A percentile compares a stretch with the other conserved stretches of the same genome.
These are phyloP conservation scores for Centruroides sculpturatus DNA, from an alignment of 1,140 invertebrate species.

Conservation along the genomic window DNA sequence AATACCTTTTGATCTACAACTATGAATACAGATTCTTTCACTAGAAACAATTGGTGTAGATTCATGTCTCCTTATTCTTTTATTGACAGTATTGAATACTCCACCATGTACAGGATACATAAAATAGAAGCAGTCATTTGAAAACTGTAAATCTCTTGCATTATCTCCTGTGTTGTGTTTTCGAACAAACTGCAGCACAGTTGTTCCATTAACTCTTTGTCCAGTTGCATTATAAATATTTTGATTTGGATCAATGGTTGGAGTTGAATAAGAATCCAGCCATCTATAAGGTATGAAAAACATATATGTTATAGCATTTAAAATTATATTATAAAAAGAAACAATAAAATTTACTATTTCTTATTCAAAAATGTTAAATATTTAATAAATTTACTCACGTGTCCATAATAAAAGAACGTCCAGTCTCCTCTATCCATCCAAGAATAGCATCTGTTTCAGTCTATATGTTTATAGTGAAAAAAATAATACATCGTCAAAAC, in stretches of 20 bases:
- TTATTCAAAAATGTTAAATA: too few species aligned
- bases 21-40: conserved; percentile 58
- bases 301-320: too few species aligned
- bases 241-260: conserved; percentile 54
- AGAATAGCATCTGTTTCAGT: conserved; percentile 67
- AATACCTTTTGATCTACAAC: conserved; percentile 11
- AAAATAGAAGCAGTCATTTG: conserved; percentile 68
- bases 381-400: conserved; percentile 28
- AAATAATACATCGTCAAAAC: too few species aligned
- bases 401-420: conserved; percentile 69
- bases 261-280: conserved; percentile 41
- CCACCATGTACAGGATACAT: conserved; percentile 73
- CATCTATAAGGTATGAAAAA: conserved; percentile 30
- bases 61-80: conserved; percentile 70
- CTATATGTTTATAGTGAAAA: conserved; percentile 27
- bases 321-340: too few species aligned
- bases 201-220: conserved; percentile 53
- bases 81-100: conserved; percentile 61
- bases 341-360: too few species aligned
- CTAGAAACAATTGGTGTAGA: conserved; percentile 57
- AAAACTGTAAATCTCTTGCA: conserved; percentile 58
- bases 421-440: conserved; percentile 62
- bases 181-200: conserved; percentile 61
- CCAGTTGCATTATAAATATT: conserved; percentile 56
- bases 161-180: conserved; percentile 58